Evolutionary conservation across 2,888 invertebrate species (phyloP), one percentile per base, ranked within the genome.

Genomic region (Archips crataeganus): DNA sequence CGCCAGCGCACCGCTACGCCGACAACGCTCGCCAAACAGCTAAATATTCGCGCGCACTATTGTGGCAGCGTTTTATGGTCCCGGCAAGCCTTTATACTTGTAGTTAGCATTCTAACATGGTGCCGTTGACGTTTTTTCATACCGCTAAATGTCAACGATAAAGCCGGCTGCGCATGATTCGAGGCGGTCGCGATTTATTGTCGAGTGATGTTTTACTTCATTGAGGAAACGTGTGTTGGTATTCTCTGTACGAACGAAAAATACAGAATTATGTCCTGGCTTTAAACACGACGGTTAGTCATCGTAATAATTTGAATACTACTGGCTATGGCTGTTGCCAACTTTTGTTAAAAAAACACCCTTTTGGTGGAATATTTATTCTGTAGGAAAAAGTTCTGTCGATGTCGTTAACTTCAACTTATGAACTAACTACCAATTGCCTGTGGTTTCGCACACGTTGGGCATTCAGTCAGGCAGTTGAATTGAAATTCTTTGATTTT

Each of bases 61-160:
- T 94, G 94, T 94, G 89, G 87, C 89, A 90, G 89, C 89, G 92
- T 84, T 94, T 94, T 94, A 94, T 93, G 93, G 93, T 88, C 89
- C 89, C 92, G 93, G 94, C 88, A 75, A 78, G 86, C 88, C 91
- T 94, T 94, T 93, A 88, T 91, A 85, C 87, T 84, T 77, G 85
- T 91, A 89, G 84, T 94, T 94, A 92, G 90, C 92, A 94, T 94
- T 92, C 94, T 88, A 89, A 90, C 90, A 88, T 89, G 90, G 92
- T 90, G 82, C 87, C 84, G 85, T 88, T 83, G 87, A 88, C 87
- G 88, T 89, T 93, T 94, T 94, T 93, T 92, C 86, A 87, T 92
- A 90, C 89, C 85, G 87, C 89, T 90, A 90, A 91, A 92, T 89
- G 93, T 93, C 91, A 87, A 90, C 92, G 92, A 93, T 92, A 87